phyloP scores from a whole-genome alignment of 2,888 invertebrate genomes.

The Nemotelus pantherinus region DNA sequence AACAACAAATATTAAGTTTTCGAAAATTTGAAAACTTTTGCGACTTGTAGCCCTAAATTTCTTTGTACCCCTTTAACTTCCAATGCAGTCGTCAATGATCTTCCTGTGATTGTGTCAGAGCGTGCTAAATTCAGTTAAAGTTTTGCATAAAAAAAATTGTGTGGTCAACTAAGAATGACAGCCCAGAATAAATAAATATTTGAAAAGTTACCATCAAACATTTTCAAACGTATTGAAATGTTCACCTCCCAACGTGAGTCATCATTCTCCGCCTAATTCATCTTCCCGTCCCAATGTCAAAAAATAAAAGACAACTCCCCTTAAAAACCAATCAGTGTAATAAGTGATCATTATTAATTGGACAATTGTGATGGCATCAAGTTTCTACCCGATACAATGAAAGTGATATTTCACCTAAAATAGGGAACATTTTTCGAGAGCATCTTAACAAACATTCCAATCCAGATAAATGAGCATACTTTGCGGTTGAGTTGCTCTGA shows the following conservation, averaged over 20 bases:
- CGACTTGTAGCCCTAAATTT: too few relatives aligned
- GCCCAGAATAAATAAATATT: too few relatives aligned
- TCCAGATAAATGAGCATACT: slow-evolving; percentile 29
- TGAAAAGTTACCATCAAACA: too few relatives aligned
- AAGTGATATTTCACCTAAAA: not conserved
- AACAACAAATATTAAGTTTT: too few relatives aligned
- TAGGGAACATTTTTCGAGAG: slow-evolving; percentile 18
- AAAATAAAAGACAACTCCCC: not conserved
- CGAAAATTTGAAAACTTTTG: too few relatives aligned
- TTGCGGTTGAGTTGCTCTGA: slow-evolving; percentile 15
- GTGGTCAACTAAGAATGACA: too few relatives aligned
- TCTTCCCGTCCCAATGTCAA: not conserved
- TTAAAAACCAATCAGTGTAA: not conserved
- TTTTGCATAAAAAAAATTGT: too few relatives aligned
- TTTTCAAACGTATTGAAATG: too few relatives aligned
- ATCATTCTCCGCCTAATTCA: not conserved
- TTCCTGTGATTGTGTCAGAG: too few relatives aligned
- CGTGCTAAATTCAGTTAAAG: too few relatives aligned
- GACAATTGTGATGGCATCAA: not conserved
- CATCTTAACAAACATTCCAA: slow-evolving; percentile 22
- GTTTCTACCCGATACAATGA: not conserved
- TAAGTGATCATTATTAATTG: slow-evolving; percentile 9
- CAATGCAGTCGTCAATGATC: too few relatives aligned
- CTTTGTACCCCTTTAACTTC: too few relatives aligned
- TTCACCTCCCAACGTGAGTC: not conserved